Conservation (phyloP, 1,140 invertebrate genomes). For the Ganaspis sp. region DNA sequence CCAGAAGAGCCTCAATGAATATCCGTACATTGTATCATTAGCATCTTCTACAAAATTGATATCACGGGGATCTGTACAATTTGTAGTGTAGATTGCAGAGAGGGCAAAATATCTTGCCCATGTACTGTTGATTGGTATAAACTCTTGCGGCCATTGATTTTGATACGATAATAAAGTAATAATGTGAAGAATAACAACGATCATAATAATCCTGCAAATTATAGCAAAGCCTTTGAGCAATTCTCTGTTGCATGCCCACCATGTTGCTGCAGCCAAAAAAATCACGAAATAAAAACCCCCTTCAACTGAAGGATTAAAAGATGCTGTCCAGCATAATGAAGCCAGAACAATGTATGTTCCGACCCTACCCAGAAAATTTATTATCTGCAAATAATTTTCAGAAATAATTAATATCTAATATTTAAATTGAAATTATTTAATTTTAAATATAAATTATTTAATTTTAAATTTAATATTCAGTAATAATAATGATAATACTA, state of each 20-base stretch:
- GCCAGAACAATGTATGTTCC: slow-evolving; percentile 85
- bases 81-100: slow-evolving; percentile 79
- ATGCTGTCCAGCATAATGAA: slow-evolving; percentile 86
- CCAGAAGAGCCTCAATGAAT: slow-evolving; percentile 85
- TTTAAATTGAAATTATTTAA: slow-evolving; percentile 34
- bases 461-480: no score
- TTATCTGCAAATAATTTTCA: slow-evolving; percentile 67
- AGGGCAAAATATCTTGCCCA: slow-evolving; percentile 84
- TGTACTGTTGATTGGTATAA: slow-evolving; percentile 82
- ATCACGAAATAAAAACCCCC: slow-evolving; percentile 90
- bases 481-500: no score
- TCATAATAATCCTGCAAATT: slow-evolving; percentile 83
- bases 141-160: slow-evolving; percentile 87
- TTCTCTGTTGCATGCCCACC: slow-evolving; percentile 90
- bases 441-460: no score
- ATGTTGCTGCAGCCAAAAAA: slow-evolving; percentile 90
- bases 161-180: slow-evolving; percentile 90
- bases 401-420: slow-evolving; percentile 40
- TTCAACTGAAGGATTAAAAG: slow-evolving; percentile 86
- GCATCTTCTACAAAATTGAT: slow-evolving; percentile 78
- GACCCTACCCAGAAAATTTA: slow-evolving; percentile 69
- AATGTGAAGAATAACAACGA: slow-evolving; percentile 87
- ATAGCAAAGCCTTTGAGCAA: slow-evolving; percentile 84
- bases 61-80: slow-evolving; percentile 81
- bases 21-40: slow-evolving; percentile 85